Base-by-base conservation (phyloP, 1,140 invertebrate genomes). In the Cydia pomonella region DNA sequence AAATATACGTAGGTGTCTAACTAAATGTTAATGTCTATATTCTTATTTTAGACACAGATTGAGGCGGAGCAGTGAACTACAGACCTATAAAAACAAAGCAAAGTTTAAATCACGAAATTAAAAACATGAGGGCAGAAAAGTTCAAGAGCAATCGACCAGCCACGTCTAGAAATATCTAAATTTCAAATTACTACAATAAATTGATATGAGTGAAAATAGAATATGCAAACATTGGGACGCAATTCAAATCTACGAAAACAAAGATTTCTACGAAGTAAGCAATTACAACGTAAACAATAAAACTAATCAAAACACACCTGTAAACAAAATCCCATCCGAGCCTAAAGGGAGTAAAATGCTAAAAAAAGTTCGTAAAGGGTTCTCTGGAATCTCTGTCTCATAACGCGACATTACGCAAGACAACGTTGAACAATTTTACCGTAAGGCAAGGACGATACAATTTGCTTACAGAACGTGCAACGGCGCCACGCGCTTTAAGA, bases 391-490 rank as follows among this genome's bases (percentile, higher is more conserved):
- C 1, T 33, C 63, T 2, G 29, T 33, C 25, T 33, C 63, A 33
- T 66, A 33, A 33, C 27, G 13, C 16, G 21, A 16, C 13, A 29
- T 66, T 29, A 66, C 23, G 63, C 59, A 63, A 63, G 7, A 12
- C 64, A 38, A 63, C 21, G 23, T 66, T 66, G 25, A 33, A 69
- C 64, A 33, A 33, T 41, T 69, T 69, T 69, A 69, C 27, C 29
- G 64, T 41, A 41, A 69, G 16, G 64, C 27, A 33, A 33, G 64
- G 64, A 66, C 64, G 29, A 69, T n/a, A 38, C 63, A 29, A 29
- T 69, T 69, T 33, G 64, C 16, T 69, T 69, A 33, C 33, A 69
- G 27, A 66, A 33, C 29, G n/a, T 33, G n/a, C 33, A 16, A 69
- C 64, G 64, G 5, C 25, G 63, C 29, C 64, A 18, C 33, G 64